Evolutionary conservation across 92 coral and sea anemone species (phyloP).

Genomic region (Diadumene lineata): DNA sequence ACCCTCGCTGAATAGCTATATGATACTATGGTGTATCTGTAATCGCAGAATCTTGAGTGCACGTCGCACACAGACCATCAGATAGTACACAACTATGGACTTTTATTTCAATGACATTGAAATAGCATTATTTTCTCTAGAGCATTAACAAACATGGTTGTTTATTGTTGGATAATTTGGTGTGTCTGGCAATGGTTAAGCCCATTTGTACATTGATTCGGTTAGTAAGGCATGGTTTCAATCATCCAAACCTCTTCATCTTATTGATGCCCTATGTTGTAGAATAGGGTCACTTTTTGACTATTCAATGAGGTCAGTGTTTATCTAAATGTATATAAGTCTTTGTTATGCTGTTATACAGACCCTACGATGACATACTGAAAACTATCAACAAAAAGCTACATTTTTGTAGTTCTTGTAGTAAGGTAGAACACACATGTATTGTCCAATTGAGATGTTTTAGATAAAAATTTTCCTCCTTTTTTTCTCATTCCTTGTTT

Average conservation of each 20-base stretch:
- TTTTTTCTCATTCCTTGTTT: too few species aligned
- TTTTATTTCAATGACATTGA: neutral
- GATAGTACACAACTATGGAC: neutral
- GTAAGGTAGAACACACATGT: too few species aligned
- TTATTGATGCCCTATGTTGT: neutral
- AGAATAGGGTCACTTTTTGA: neutral
- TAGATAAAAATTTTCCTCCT: too few species aligned
- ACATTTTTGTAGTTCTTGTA: too few species aligned
- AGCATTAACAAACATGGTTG: neutral
- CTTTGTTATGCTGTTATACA: neutral
- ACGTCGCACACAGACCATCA: neutral
- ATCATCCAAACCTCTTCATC: neutral
- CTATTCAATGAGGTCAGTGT: neutral
- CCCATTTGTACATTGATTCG: neutral
- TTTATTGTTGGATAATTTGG: neutral
- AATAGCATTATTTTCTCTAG: neutral
- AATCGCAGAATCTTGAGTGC: neutral
- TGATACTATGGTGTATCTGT: neutral
- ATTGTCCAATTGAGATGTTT: too few species aligned
- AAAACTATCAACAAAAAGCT: too few species aligned
- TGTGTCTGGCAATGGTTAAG: neutral
- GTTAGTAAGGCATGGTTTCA: neutral
- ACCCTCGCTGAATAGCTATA: conserved; percentile 1
- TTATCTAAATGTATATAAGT: neutral
- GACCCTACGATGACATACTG: too few species aligned